Evolutionary conservation across 2,113 vertebrate genomes (phyloP).

Genomic region (Psephotus haematonotus): DNA sequence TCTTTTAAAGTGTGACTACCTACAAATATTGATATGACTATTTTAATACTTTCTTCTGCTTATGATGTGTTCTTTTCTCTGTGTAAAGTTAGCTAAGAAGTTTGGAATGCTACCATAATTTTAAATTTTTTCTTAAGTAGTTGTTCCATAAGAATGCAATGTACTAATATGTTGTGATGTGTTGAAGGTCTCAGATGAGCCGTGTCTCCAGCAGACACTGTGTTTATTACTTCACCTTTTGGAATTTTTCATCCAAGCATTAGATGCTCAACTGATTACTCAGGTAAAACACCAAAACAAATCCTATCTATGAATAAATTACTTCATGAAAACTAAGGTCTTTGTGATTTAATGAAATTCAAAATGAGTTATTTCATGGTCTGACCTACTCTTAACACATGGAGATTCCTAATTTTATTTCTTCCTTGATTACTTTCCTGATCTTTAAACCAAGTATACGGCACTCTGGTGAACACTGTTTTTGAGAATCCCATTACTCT

Average conservation of each 20-base stretch:
- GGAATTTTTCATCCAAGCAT: constrained; percentile 76
- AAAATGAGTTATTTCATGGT: neutral
- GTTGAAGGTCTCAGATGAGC: constrained; percentile 78
- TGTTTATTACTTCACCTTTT: constrained; percentile 81
- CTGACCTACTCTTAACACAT: neutral
- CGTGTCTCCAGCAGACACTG: constrained; percentile 77
- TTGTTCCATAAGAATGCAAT: neutral
- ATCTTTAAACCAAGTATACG: neutral
- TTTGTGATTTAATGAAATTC: neutral
- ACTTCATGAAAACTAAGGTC: neutral
- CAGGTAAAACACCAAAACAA: constrained; percentile 76
- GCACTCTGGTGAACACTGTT: neutral
- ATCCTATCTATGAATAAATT: neutral
- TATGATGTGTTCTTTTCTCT: neutral
- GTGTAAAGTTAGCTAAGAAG: neutral
- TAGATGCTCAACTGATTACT: constrained; percentile 78
- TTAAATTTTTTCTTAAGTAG: neutral
- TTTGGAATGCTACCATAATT: neutral
- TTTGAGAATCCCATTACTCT: neutral
- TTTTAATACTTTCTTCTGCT: neutral
- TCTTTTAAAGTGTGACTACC: neutral
- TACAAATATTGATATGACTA: neutral
- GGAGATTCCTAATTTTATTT: neutral
- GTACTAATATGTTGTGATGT: neutral
- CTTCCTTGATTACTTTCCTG: neutral